Evolutionary conservation across 2,113 vertebrate species (phyloP), one percentile per base, ranked within the genome.

Genomic region (Pollimyrus isidori): DNA sequence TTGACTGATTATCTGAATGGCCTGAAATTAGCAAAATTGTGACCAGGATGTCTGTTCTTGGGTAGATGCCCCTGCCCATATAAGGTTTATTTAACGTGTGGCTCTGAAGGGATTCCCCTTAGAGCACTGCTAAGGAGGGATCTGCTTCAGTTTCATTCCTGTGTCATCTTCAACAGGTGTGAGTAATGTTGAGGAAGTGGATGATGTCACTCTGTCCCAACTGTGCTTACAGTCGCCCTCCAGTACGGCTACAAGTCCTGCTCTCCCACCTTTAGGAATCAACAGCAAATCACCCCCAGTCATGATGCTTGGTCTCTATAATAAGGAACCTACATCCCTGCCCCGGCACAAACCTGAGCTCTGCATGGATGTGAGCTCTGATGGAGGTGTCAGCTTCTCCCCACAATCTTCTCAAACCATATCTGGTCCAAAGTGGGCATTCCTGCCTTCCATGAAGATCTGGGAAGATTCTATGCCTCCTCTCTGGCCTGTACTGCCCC

Each of bases 401-500:
- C 42, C 88, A 56, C 52, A 39, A 83, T 90, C 82, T 48, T 73
- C 89, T 85, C 88, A 7, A 0, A 89, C 89, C 91, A 92, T 85
- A 19, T 26, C 45, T 87, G 88, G 0, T 0, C 89, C 91, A 91
- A 89, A 49, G 15, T 48, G 50, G 86, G 76, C 89, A 93, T 91
- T 90, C 73, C 92, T 93, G 90, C 94, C 90, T 91, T 94, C 93
- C 0, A 42, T 52, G 21, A 89, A 88, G 92, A 92, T 94, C 90
- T 92, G 92, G 91, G 93, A 94, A 92, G 94, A 95, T 92, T 76
- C 7, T 93, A 93, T 92, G 90, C 93, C 95, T 91, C 90, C 3
- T 58, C 9, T 49, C 91, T 95, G 93, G 94, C 92, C 94, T 1
- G 94, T 95, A 87, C 95, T 96, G 93, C 96, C 93, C 89, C 96